phyloP scores from a whole-genome alignment of 1,140 invertebrate species.

The Phymorhynchus buccinoides region DNA sequence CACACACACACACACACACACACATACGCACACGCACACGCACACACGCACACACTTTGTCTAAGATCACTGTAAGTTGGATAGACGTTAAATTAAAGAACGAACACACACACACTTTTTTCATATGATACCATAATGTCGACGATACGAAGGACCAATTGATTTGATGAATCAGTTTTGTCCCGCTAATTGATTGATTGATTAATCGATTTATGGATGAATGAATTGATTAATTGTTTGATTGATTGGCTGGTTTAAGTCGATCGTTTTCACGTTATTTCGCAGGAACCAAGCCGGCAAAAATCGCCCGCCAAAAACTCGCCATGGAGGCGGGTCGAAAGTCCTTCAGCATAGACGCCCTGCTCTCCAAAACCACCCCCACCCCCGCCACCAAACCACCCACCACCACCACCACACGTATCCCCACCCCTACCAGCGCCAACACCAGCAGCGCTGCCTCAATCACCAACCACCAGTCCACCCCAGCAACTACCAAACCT shows the following conservation, averaged over 20 bases:
- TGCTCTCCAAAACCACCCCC: slow-evolving; percentile 56
- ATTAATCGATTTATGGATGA: too few species aligned
- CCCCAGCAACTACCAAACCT: not conserved
- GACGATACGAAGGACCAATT: too few species aligned
- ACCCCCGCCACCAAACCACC: not conserved
- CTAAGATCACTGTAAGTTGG: too few species aligned
- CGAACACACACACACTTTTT: too few species aligned
- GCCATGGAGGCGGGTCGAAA: slow-evolving; percentile 43
- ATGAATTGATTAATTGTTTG: too few species aligned
- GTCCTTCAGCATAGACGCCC: slow-evolving; percentile 68
- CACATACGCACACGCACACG: too few species aligned
- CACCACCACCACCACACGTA: not conserved
- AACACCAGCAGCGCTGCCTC: not conserved
- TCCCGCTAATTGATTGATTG: not conserved
- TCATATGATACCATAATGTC: too few species aligned
- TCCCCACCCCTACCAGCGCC: not conserved
- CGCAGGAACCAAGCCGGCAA: not conserved
- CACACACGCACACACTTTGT: too few species aligned
- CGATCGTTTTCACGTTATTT: not conserved
- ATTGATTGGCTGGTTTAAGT: not conserved
- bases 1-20: too few species aligned
- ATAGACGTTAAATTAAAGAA: too few species aligned
- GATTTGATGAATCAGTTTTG: too few species aligned
- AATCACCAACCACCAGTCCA: not conserved
- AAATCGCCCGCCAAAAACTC: not conserved